Evolutionary conservation across 2,113 vertebrate species (phyloP).

Genomic region (Lutjanus erythropterus): DNA sequence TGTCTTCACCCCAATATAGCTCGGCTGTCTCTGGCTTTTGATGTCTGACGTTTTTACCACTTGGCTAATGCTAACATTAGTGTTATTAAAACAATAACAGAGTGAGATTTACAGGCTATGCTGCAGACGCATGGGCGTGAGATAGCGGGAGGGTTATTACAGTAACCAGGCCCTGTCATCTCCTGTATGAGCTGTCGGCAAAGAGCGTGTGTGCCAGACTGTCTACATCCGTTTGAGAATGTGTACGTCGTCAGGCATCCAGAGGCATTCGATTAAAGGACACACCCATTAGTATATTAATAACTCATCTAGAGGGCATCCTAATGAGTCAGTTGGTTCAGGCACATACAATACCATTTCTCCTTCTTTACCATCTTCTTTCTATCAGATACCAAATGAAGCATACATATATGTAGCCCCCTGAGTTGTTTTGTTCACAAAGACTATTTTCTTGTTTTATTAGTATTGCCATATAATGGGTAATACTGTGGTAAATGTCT

Average conservation of each 20-base stretch:
- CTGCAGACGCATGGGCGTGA: constrained; percentile 71
- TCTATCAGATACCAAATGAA: neutral
- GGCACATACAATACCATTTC: neutral
- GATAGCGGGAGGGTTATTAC: constrained; percentile 65
- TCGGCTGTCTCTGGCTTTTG: constrained; percentile 58
- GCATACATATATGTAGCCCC: too few species aligned
- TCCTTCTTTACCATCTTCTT: neutral
- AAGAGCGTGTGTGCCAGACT: constrained; percentile 34
- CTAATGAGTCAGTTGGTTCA: neutral
- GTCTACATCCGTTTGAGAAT: constrained; percentile 20
- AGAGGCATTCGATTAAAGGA: constrained; percentile 21
- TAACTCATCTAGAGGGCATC: neutral
- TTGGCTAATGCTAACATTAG: constrained; percentile 72
- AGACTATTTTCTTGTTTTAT: too few species aligned
- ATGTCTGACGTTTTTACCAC: constrained; percentile 68
- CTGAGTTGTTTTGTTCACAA: too few species aligned
- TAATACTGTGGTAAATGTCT: too few species aligned
- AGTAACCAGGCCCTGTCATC: constrained; percentile 64
- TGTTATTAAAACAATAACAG: constrained; percentile 77
- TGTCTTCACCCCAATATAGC: constrained; percentile 64
- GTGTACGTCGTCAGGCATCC: constrained; percentile 11
- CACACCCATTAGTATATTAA: neutral
- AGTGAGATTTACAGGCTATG: constrained; percentile 66
- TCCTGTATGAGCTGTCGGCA: constrained; percentile 51
- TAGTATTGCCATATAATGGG: too few species aligned